Percentiles rank a stretch among this genome's conserved stretches.
Conservation (phyloP, 2,113 vertebrate species). For the Muscicapa adusta region DNA sequence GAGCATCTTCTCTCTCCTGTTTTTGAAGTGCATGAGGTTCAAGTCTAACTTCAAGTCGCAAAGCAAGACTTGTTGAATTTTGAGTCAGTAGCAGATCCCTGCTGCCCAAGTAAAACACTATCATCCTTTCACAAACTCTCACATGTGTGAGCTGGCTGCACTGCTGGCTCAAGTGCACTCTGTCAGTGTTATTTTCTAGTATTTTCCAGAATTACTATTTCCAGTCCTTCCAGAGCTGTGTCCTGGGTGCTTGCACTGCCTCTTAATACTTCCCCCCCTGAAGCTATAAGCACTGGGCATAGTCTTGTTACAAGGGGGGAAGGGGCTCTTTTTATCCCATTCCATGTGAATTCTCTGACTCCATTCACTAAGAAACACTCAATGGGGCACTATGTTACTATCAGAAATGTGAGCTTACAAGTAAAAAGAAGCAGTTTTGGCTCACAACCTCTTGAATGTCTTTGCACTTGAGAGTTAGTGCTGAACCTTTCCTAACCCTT, state of each 20-base stretch:
- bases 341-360: not conserved
- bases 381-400: not conserved
- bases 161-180: not conserved
- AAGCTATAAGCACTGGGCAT: not conserved
- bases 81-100: not conserved
- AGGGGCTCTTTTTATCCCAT: not conserved
- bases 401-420: not conserved
- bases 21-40: not conserved
- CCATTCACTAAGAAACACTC: not conserved
- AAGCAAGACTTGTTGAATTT: not conserved
- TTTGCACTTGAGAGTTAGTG: not conserved
- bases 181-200: not conserved
- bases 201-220: not conserved
- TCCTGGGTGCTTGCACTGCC: not conserved
- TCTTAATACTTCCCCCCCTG: not conserved
- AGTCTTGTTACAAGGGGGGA: not conserved
- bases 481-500: slow-evolving; percentile 53
- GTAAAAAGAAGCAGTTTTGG: not conserved
- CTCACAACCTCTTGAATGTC: not conserved
- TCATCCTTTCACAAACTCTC: not conserved
- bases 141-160: not conserved
- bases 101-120: not conserved
- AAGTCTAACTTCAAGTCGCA: not conserved
- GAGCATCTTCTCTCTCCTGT: not conserved
- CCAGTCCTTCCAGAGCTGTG: not conserved